Evolutionary conservation across 1,140 invertebrate genomes (phyloP).

Genomic region (Trichomalopsis sarcophagae): DNA sequence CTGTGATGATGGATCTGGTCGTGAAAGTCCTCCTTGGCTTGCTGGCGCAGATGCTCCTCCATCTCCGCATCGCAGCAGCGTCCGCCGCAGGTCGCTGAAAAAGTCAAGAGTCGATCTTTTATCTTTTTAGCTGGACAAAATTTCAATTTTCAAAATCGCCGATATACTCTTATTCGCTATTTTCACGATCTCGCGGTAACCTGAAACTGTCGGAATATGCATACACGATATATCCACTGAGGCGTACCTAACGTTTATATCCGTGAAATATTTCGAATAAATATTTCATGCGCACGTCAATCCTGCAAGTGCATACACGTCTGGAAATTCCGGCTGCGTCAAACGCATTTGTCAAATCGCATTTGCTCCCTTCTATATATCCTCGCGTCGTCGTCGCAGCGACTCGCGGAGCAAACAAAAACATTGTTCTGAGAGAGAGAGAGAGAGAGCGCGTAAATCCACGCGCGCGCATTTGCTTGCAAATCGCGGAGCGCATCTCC

Average conservation of each 20-base stretch:
- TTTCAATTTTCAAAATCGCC: too few species aligned
- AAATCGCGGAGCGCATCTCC: not conserved
- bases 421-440: not conserved
- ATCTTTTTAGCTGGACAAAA: too few species aligned
- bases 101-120: not conserved
- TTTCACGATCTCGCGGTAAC: too few species aligned
- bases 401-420: not conserved
- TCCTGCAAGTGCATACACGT: too few species aligned
- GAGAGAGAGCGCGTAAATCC: not conserved
- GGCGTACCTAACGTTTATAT: not conserved
- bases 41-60: slow-evolving; percentile 75
- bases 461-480: not conserved
- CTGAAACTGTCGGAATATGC: not conserved
- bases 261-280: too few species aligned
- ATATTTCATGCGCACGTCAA: too few species aligned
- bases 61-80: slow-evolving; percentile 78
- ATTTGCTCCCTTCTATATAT: too few species aligned
- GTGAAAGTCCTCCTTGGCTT: slow-evolving; percentile 77
- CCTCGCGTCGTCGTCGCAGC: too few species aligned
- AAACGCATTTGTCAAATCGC: too few species aligned
- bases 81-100: slow-evolving; percentile 75
- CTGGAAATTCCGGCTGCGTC: too few species aligned
- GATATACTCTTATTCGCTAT: too few species aligned
- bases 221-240: not conserved
- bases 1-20: slow-evolving; percentile 78